Evolutionary conservation across 2,888 invertebrate genomes (phyloP).

Genomic region (Megamerina dolium): DNA sequence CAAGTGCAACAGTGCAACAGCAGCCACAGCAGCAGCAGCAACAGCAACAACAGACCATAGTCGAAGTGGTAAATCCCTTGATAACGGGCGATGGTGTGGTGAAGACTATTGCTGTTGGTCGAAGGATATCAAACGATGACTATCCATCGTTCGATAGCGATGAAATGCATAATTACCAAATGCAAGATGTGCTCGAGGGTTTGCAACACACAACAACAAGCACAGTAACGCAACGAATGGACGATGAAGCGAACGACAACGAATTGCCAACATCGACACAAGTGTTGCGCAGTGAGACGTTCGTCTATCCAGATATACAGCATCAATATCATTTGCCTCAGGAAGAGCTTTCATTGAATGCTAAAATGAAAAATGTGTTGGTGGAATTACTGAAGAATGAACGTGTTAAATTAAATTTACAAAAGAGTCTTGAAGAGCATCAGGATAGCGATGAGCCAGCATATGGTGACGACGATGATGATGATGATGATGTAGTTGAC

Average conservation of each 20-base stretch:
- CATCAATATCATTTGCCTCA: slow-evolving; percentile 14
- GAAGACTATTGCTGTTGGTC: slow-evolving; percentile 46
- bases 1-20: slow-evolving; percentile 5
- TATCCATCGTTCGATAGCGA: slow-evolving; percentile 37
- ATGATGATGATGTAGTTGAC: slow-evolving; percentile 30
- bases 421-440: slow-evolving; percentile 46
- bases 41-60: slow-evolving; percentile 41
- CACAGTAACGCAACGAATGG: background rate
- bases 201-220: background rate
- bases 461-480: slow-evolving; percentile 28
- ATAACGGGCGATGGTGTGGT: slow-evolving; percentile 47
- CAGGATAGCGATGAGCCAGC: slow-evolving; percentile 22
- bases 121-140: slow-evolving; percentile 32
- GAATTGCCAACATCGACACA: slow-evolving; percentile 12
- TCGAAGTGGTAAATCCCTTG: slow-evolving; percentile 49
- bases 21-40: slow-evolving; percentile 5
- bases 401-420: slow-evolving; percentile 50
- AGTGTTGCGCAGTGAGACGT: slow-evolving; percentile 39
- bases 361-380: slow-evolving; percentile 51
- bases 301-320: slow-evolving; percentile 28
- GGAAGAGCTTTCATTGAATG: slow-evolving; percentile 47
- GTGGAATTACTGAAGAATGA: slow-evolving; percentile 48
- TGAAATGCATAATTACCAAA: slow-evolving; percentile 8
- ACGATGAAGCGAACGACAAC: slow-evolving; percentile 21
- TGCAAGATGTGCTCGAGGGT: background rate